Base-by-base conservation (phyloP, 1,140 invertebrate genomes). In the Zaprionus camerounensis region DNA sequence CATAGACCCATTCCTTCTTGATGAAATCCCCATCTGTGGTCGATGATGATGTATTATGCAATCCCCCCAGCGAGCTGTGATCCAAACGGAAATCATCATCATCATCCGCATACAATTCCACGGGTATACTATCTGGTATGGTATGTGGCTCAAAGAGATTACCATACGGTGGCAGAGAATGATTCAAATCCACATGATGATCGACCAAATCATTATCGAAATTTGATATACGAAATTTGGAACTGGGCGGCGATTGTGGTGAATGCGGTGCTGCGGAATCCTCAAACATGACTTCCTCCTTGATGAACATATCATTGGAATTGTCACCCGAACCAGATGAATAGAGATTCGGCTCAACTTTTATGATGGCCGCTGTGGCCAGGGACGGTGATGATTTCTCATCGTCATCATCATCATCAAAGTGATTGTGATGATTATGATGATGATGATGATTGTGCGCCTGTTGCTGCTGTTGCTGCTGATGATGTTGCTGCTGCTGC, bases 361-460 rank as follows among this genome's bases (percentile, higher is more conserved):
- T 92, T 5, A 92, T 91, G 49, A 91, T 91, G 73, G 91, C 91
- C 22, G 91, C 83, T 24, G 91, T 91, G 69, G 91, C 91, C 91
- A 92, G 75, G 87, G 91, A 92, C 85, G 91, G 91, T 79, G 91
- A 92, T 64, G 87, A 92, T 81, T 92, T 92, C 80, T 92, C 91
- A 82, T 92, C 90, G 63, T 91, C 91, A 73, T 91, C 90, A 69
- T 85, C 91, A 67, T 92, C 91, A 82, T 92, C 91, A 15, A 92
- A 91, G 74, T 92, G 86, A 78, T 92, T 85, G 59, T 92, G 81
- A 65, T 91, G 86, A 65, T 91, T 44, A 22, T 78, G 67, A 59
- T 86, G 70, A 26, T 78, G 68, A 36, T 82, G 51, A 24, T 83
- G 66, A 11, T 64, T 58, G 4, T 70, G 71, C 5, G 73, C 51